Conservation (phyloP, 2,888 invertebrate species). For the Lacanobia oleracea region DNA sequence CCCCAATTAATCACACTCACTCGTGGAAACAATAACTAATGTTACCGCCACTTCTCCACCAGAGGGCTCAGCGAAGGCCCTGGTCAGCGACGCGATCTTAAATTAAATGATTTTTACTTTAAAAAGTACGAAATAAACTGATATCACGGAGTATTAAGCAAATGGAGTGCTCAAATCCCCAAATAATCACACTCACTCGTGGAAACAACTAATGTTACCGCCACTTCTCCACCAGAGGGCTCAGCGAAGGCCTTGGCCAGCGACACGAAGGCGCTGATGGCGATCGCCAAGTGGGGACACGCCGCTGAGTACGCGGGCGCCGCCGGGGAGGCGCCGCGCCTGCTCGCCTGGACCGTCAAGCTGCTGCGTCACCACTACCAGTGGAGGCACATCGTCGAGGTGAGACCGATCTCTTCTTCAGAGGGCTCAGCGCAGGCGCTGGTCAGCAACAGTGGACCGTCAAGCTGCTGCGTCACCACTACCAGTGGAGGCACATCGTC, state of each 20-base stretch:
- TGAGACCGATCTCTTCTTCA: too few relatives aligned
- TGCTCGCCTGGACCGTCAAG: constrained; percentile 92
- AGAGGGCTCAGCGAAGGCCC: constrained; percentile 93
- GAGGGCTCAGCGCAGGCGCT: too few relatives aligned
- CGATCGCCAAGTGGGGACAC: constrained; percentile 94
- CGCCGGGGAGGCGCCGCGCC: constrained; percentile 94
- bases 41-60: constrained; percentile 53
- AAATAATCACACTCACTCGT: background rate
- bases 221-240: constrained; percentile 88
- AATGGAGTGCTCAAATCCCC: background rate
- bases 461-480: too few relatives aligned
- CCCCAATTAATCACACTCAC: background rate
- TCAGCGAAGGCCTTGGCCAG: constrained; percentile 91
- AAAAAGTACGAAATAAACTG: too few relatives aligned
- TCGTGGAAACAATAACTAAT: background rate
- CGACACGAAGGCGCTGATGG: constrained; percentile 90
- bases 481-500: too few relatives aligned
- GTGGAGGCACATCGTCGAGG: constrained; percentile 58
- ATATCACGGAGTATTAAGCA: background rate
- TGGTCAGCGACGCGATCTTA: constrained; percentile 85
- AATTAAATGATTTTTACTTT: too few relatives aligned
- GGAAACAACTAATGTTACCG: background rate
- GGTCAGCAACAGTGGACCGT: too few relatives aligned
- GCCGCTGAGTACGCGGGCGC: constrained; percentile 96
- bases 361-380: constrained; percentile 60